These are phyloP conservation scores for Nephila pilipes DNA, from an alignment of 1,140 invertebrate genomes.

Conservation along the genomic window DNA sequence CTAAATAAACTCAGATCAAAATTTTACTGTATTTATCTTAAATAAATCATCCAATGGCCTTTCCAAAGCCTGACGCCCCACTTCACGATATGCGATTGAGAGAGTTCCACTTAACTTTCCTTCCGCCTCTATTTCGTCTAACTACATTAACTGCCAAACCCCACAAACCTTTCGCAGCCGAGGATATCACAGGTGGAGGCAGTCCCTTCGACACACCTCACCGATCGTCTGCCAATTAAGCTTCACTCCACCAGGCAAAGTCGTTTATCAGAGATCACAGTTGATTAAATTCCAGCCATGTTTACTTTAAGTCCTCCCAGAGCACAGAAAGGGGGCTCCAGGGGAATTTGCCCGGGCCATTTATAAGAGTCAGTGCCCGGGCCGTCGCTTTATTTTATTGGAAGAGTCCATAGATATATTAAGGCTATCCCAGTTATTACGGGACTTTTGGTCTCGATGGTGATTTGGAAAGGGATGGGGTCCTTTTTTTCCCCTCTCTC, in stretches of 20 bases:
- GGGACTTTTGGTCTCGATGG: not conserved
- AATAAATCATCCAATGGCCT: not conserved
- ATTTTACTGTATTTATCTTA: not conserved
- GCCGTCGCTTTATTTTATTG: slow-evolving; percentile 25
- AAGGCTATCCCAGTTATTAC: slow-evolving; percentile 3
- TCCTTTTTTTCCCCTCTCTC: not conserved
- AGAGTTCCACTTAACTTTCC: not conserved
- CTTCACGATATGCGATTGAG: not conserved
- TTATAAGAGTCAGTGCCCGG: slow-evolving; percentile 27
- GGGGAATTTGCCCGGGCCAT: slow-evolving; percentile 1
- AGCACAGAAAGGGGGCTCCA: not conserved
- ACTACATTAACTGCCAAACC: not conserved
- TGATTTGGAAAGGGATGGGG: slow-evolving; percentile 9
- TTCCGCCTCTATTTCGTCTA: not conserved
- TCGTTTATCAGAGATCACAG: slow-evolving; percentile 72
- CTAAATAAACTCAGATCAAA: too few relatives aligned
- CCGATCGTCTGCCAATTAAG: slow-evolving; percentile 44
- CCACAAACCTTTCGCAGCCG: too few relatives aligned
- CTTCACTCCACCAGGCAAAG: slow-evolving; percentile 55
- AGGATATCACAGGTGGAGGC: not conserved
- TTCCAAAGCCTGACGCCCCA: not conserved
- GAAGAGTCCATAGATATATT: not conserved
- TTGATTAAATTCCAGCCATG: slow-evolving; percentile 73
- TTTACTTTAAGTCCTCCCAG: slow-evolving; percentile 60
- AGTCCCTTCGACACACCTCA: not conserved